Evolutionary conservation across 2,113 vertebrate species (phyloP).

Genomic region (Larimichthys crocea): DNA sequence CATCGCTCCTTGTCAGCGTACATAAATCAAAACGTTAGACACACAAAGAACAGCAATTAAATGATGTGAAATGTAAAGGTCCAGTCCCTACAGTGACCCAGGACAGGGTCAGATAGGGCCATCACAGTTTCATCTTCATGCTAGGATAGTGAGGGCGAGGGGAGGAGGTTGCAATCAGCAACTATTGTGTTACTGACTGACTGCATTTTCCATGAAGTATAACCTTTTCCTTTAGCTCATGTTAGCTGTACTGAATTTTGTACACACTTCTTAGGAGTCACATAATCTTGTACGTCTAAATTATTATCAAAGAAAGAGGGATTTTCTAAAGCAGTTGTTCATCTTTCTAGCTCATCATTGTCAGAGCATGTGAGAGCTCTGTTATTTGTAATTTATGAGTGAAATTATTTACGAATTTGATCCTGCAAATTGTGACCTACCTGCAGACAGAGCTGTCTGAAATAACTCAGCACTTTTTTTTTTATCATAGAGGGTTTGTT

Average conservation of each 20-base stretch:
- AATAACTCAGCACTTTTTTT: too few relatives aligned
- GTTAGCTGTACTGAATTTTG: neutral
- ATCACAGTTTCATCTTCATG: too few relatives aligned
- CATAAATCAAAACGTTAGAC: slow-evolving; percentile 28
- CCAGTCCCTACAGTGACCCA: neutral
- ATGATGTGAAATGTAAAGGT: neutral
- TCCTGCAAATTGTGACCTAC: neutral
- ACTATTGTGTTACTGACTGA: too few relatives aligned
- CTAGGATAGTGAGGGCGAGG: too few relatives aligned
- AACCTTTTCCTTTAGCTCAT: neutral
- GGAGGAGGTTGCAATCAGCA: too few relatives aligned
- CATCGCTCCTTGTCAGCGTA: slow-evolving; percentile 32
- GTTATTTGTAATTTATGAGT: neutral
- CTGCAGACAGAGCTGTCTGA: neutral
- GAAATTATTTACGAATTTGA: neutral
- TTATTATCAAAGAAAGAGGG: neutral
- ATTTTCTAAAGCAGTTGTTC: too few relatives aligned
- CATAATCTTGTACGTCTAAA: neutral
- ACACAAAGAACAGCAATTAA: neutral
- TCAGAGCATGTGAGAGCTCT: neutral
- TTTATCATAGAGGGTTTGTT: too few relatives aligned
- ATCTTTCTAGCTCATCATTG: neutral
- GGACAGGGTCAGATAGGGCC: too few relatives aligned
- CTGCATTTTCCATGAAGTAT: neutral
- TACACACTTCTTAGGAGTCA: neutral